Percentiles rank a stretch among this genome's conserved stretches.
Conservation (phyloP, 1,140 invertebrate genomes). For the Drosophila ficusphila region DNA sequence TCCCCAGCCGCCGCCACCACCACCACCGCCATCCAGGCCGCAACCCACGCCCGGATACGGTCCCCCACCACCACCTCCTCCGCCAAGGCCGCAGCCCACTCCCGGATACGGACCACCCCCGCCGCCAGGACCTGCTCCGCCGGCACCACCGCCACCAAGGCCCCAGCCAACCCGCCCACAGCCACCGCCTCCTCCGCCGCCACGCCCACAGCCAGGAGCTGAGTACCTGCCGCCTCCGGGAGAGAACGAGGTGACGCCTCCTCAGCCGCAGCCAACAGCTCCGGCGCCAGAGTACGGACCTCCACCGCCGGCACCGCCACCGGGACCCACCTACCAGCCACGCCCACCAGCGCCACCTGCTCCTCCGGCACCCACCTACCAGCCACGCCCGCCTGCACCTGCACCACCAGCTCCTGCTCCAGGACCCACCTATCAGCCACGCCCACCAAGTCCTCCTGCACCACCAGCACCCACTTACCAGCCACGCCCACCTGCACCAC, state of each 20-base stretch:
- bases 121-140: slow-evolving; percentile 36
- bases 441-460: slow-evolving; percentile 30
- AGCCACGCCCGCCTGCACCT: slow-evolving; percentile 22
- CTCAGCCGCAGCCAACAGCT: slow-evolving; percentile 48
- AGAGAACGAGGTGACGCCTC: slow-evolving; percentile 42
- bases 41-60: slow-evolving; percentile 36
- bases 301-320: slow-evolving; percentile 38
- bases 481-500: slow-evolving; percentile 27
- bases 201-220: slow-evolving; percentile 34
- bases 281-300: slow-evolving; percentile 47
- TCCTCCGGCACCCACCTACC: slow-evolving; percentile 12
- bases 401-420: slow-evolving; percentile 43
- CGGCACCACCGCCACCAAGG: slow-evolving; percentile 34
- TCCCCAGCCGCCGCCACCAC: slow-evolving; percentile 42
- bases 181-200: slow-evolving; percentile 26
- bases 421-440: slow-evolving; percentile 34
- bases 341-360: slow-evolving; percentile 20
- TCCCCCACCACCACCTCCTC: slow-evolving; percentile 30
- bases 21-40: slow-evolving; percentile 28
- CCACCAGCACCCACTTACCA: slow-evolving; percentile 30
- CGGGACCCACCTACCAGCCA: slow-evolving; percentile 34
- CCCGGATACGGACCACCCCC: slow-evolving; percentile 31
- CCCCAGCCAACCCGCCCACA: slow-evolving; percentile 29
- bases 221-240: slow-evolving; percentile 63
- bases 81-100: slow-evolving; percentile 21